Conservation (phyloP, 1,140 invertebrate genomes). For the Drosophila littoralis region DNA sequence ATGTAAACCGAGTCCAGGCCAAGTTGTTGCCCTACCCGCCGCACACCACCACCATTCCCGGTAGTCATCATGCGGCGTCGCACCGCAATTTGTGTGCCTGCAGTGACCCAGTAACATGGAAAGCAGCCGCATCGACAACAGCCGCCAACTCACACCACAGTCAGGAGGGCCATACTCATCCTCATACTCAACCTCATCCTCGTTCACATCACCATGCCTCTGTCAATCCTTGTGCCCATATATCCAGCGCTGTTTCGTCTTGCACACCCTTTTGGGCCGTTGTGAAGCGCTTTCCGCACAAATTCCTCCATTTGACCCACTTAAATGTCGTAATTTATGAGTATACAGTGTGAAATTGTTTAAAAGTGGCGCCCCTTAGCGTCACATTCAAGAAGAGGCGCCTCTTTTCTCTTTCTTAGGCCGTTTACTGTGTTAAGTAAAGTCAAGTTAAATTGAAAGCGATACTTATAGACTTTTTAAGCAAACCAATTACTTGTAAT, state of each 20-base stretch:
- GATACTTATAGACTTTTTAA: background rate
- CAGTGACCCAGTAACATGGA: constrained; percentile 83
- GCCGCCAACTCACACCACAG: constrained; percentile 5
- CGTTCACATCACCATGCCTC: background rate
- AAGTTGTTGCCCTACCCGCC: constrained; percentile 8
- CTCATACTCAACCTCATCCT: constrained; percentile 16
- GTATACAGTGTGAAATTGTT: constrained; percentile 78
- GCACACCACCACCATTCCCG: background rate
- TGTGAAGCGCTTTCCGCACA: constrained; percentile 79
- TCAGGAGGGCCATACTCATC: constrained; percentile 10
- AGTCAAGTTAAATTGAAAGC: constrained; percentile 7
- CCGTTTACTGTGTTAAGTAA: background rate
- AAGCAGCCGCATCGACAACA: constrained; percentile 66
- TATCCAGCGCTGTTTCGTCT: constrained; percentile 25
- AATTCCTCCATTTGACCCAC: constrained; percentile 84
- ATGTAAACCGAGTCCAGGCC: constrained; percentile 28
- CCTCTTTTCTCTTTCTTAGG: constrained; percentile 7
- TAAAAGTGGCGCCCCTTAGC: constrained; percentile 61
- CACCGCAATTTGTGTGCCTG: constrained; percentile 81
- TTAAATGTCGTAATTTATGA: constrained; percentile 82
- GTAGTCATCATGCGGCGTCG: constrained; percentile 41
- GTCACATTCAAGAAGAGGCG: constrained; percentile 38
- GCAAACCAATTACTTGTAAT: background rate
- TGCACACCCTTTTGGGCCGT: constrained; percentile 55
- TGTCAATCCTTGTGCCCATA: constrained; percentile 10